Evolutionary conservation across 2,113 vertebrate genomes (phyloP), one percentile per base, ranked within the genome.

Genomic region (Candoia aspera): DNA sequence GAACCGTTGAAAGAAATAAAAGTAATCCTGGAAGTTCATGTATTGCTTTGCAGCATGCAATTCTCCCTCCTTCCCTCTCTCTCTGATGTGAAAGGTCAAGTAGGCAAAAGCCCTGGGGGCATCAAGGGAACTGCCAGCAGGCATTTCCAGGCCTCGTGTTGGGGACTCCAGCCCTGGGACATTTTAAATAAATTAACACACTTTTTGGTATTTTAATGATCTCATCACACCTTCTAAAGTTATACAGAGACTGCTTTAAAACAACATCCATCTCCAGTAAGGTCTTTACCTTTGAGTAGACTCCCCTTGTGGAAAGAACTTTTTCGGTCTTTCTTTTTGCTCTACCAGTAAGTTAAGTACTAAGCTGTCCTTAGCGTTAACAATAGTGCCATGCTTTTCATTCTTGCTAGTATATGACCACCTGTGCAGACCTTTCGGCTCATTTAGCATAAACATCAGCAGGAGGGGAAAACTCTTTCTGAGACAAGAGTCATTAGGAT

Each of bases 361-460:
- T 57, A 87, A 84, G 21, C 21, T 54, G n/a, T 62, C 26, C 24
- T 91, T 46, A 57, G 6, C 59, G 37, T 58, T 64, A 26, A 62
- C 53, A 84, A 86, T 53, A 24, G 49, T 24, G n/a, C 4, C 6
- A 29, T 60, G 37, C 46, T 84, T 84, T 49, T 86, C 37, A 62
- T 64, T 53, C 46, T n/a, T 91, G 46, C 62, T 62, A 85, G 57
- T 17, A 84, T 64, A 29, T 85, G 91, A 55, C n/a, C 73, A 89
- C 87, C 91, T 92, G 58, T 49, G 58, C 87, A 89, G 79, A 92
- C 4, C 29, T 42, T 92, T 89, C 58, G 26, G 23, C 23, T 85
- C n/a, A 89, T 89, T 68, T 64, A 89, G 91, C 73, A 92, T 89
- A 89, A 89, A 89, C 89, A 62, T 42, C 87, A 89, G 46, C 79